A percentile compares a stretch with the other conserved stretches of the same genome.
These are phyloP conservation scores for Bombus picipes DNA, from an alignment of 1,140 invertebrate genomes.

Conservation along the genomic window DNA sequence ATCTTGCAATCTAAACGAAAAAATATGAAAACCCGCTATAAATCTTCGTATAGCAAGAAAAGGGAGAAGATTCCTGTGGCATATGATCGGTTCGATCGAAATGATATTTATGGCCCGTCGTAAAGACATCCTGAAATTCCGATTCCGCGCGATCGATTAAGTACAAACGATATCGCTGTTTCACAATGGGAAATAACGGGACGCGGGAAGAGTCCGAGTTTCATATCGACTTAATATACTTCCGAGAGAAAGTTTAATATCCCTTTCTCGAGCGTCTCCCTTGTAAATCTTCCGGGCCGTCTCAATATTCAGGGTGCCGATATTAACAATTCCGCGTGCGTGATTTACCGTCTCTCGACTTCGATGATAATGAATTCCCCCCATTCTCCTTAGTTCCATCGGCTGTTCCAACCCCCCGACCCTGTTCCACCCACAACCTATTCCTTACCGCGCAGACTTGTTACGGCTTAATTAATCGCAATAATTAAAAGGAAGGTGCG, in stretches of 20 bases:
- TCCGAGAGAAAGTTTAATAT: conserved; percentile 37
- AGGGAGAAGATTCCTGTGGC: background rate
- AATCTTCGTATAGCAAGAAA: background rate
- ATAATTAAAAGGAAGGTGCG: conserved; percentile 79
- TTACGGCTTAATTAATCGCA: conserved; percentile 79
- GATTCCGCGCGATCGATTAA: conserved; percentile 27
- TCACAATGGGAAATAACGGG: background rate
- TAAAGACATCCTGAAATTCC: background rate
- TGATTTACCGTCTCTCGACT: conserved; percentile 49
- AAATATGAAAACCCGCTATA: background rate
- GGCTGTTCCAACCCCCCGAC: background rate
- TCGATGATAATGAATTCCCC: conserved; percentile 39
- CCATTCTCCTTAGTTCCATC: conserved; percentile 6
- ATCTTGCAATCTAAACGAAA: background rate
- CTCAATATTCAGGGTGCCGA: conserved; percentile 45
- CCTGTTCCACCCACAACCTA: background rate
- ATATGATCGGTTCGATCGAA: background rate
- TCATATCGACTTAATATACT: conserved; percentile 37
- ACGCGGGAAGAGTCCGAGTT: background rate
- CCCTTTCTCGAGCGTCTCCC: conserved; percentile 28
- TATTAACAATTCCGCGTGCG: conserved; percentile 58
- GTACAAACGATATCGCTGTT: conserved; percentile 8
- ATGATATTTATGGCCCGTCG: background rate
- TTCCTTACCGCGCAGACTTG: conserved; percentile 69
- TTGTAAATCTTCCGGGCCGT: conserved; percentile 32